Conservation (phyloP, 2,888 invertebrate species). For the Arrhopalites spinosus region DNA sequence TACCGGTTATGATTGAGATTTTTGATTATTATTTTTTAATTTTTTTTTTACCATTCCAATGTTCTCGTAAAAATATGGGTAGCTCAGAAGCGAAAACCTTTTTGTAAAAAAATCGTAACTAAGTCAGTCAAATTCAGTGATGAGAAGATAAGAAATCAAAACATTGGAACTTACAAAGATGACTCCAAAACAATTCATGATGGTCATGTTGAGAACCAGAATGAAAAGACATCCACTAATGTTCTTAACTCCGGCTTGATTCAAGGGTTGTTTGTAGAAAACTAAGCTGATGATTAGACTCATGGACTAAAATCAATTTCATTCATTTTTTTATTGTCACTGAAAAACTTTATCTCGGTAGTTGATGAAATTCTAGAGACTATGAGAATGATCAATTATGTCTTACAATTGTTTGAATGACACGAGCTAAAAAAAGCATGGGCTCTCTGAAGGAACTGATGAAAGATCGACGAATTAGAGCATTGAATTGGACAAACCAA, state of each 20-base stretch:
- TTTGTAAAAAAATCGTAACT: no score
- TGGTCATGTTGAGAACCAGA: slow-evolving; percentile 89
- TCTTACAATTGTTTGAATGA: slow-evolving; percentile 89
- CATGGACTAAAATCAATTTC: slow-evolving; percentile 69
- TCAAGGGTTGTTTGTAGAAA: slow-evolving; percentile 79
- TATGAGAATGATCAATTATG: no score
- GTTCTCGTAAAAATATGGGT: slow-evolving; percentile 89
- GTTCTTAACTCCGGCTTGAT: slow-evolving; percentile 90
- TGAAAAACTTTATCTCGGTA: no score
- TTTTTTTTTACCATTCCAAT: no score
- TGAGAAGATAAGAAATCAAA: no score
- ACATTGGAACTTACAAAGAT: slow-evolving; percentile 67
- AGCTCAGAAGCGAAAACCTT: slow-evolving; percentile 89
- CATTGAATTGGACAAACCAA: slow-evolving; percentile 85
- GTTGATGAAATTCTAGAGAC: no score
- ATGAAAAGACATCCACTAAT: slow-evolving; percentile 91
- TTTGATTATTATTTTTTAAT: no score
- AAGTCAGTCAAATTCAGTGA: no score
- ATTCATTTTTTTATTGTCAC: no score
- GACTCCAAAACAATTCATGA: slow-evolving; percentile 93
- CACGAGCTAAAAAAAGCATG: slow-evolving; percentile 82
- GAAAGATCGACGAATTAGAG: slow-evolving; percentile 89
- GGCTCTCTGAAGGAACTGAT: slow-evolving; percentile 87
- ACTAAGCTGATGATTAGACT: slow-evolving; percentile 84
- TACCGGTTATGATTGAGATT: no score